phyloP scores from a whole-genome alignment of 1,140 invertebrate genomes.

The Drosophila hydei region DNA sequence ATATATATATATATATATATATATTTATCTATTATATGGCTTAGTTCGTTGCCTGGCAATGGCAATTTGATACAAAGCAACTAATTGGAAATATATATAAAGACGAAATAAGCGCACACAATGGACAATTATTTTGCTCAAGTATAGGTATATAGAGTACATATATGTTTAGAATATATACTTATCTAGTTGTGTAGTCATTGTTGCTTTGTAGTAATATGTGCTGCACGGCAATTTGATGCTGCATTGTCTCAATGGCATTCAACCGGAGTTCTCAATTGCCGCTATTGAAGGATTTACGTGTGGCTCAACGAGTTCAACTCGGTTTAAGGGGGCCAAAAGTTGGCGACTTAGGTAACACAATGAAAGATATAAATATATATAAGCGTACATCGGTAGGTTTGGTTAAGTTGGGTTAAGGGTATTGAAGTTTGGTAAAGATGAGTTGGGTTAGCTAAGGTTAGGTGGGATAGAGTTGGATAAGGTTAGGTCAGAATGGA shows the following conservation, averaged over 20 bases:
- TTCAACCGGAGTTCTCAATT: slow-evolving; percentile 61
- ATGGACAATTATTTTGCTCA: slow-evolving; percentile 58
- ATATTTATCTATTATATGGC: neutral
- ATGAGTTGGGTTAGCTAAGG: neutral
- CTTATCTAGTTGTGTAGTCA: neutral
- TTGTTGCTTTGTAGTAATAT: slow-evolving; percentile 14
- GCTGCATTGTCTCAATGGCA: slow-evolving; percentile 71
- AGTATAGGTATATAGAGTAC: slow-evolving; percentile 13
- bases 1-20: neutral
- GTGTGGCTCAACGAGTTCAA: slow-evolving; percentile 35
- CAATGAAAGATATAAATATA: neutral
- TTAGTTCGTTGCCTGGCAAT: slow-evolving; percentile 40
- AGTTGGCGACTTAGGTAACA: slow-evolving; percentile 42
- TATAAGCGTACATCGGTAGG: neutral
- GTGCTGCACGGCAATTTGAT: slow-evolving; percentile 59
- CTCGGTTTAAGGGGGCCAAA: slow-evolving; percentile 16
- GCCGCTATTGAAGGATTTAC: slow-evolving; percentile 44
- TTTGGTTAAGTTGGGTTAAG: neutral
- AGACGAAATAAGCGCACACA: slow-evolving; percentile 44
- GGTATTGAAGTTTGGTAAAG: neutral
- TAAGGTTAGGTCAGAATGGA: neutral
- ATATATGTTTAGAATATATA: slow-evolving; percentile 11
- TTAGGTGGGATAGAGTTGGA: neutral
- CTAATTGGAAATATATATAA: slow-evolving; percentile 39
- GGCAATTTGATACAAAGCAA: slow-evolving; percentile 56